Evolutionary conservation across 2,797 vertebrate genomes (phyloP), one percentile per base, ranked within the genome.

Genomic region (Fistularia commersonii): DNA sequence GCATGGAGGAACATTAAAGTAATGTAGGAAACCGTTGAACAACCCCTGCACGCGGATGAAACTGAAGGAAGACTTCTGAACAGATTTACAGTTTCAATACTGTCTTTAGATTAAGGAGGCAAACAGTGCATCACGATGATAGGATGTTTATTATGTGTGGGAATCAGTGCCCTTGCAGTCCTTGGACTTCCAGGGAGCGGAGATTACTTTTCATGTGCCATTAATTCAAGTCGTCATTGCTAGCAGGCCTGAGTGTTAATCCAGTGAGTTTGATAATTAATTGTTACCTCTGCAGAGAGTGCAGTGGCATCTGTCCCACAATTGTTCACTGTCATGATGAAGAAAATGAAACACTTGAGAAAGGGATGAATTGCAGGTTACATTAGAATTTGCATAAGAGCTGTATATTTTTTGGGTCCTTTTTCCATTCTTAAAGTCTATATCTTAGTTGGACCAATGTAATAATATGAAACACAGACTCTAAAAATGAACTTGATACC

Each of bases 181-280:
- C 76, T 63, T 70, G 77, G 55, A 71, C 73, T 76, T 71, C 43
- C 66, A 62, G 71, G 75, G 81, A 41, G 38, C 48, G 44, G 68
- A 87, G 84, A 90, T 91, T 89, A 84, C 85, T 90, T 89, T 88
- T 89, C 76, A 87, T 73, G 82, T 87, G 83, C 82, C 87, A 86
- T 90, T 91, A 89, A 91, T 90, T 84, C 80, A 68, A 85, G 61
- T 83, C 72, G 51, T 87, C 77, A 80, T 79, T 45, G 77, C 83
- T 86, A 73, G 79, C 72, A 85, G 75, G 76, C 66, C 74, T 61
- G 76, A 80, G 76, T 84, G 68, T 78, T 79, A 79, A 84, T 87
- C 70, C 79, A 80, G 81, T 87, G 75, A 80, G 72, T 74, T 68
- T 74, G 73, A 86, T 89, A 89, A 90, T 90, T 74, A 86, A 88